Base-by-base conservation (phyloP, 64 coral and sea anemone species). In the Platygyra sinensis region DNA sequence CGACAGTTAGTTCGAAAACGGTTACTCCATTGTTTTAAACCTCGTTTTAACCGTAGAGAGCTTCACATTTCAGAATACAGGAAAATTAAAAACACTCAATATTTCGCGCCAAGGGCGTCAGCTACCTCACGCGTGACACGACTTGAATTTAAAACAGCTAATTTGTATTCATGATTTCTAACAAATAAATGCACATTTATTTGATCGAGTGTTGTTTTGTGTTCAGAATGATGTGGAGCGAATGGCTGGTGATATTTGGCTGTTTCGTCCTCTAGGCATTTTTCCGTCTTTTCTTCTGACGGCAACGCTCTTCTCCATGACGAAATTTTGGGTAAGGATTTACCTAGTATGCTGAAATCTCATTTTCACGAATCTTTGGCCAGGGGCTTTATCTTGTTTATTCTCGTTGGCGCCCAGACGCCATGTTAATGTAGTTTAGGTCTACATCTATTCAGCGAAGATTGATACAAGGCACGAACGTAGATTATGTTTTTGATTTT, bases 211-310 rank as follows among this genome's bases (percentile, higher is more conserved):
- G 22, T 69, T n/a, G 22, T 27, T 69, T 24, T 27, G n/a, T 69
- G 22, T 69, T 24, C 10, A n/a, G 22, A 29, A 25, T 22, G 65
- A 67, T 83, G 80, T 18, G 67, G 14, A 30, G 8, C 59, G 5
- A 52, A 72, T 85, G 81, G 81, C 81, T 52, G 81, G 33, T 24
- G 81, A 85, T 85, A 85, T 71, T 51, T 71, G 81, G 62, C n/a
- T 85, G 9, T 72, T 63, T 62, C 20, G 15, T 55, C 16, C 79
- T 2, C 16, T 28, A 13, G 3, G 62, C 36, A 10, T 83, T 62
- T 64, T 42, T 39, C 30, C 80, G 10, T 71, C 81, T 20, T 71
- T 24, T 18, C 28, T 85, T 6, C 42, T 62, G 24, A 15, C 62
- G 8, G 20, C 4, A 31, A 36, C 42, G 24, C 20, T 80, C 18